A percentile compares a stretch with the other conserved stretches of the same genome.
Evolutionary conservation across 23 tunicate genomes (phyloP).

Genomic region (Pegea sp.): DNA sequence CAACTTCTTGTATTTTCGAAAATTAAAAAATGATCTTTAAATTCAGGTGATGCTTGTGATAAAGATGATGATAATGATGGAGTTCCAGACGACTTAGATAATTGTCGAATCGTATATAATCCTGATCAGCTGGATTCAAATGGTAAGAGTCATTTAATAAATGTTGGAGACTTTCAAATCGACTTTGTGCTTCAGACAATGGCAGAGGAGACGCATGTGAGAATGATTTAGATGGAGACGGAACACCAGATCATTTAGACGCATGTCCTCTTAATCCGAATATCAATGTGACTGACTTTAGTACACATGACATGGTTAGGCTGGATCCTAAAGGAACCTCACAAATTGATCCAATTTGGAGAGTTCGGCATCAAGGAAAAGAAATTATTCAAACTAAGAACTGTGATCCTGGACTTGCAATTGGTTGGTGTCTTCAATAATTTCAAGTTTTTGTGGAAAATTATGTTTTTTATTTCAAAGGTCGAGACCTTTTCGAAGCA

Average conservation of each 20-base stretch:
- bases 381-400: constrained; percentile 85
- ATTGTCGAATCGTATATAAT: constrained; percentile 65
- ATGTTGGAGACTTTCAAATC: background rate
- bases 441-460: too few species aligned
- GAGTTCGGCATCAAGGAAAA: constrained; percentile 60
- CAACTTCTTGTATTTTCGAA: background rate
- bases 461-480: too few species aligned
- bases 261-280: constrained; percentile 37
- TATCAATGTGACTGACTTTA: constrained; percentile 54
- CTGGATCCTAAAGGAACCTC: constrained; percentile 74
- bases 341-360: constrained; percentile 85
- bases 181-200: constrained; percentile 15
- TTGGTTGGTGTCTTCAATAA: constrained; percentile 24
- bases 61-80: constrained; percentile 90
- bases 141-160: constrained; percentile 9
- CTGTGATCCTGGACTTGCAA: constrained; percentile 94
- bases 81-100: constrained; percentile 59
- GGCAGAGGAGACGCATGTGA: constrained; percentile 88
- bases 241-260: constrained; percentile 25
- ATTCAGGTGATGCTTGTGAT: constrained; percentile 76
- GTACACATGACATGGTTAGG: constrained; percentile 48
- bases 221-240: constrained; percentile 83
- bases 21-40: background rate
- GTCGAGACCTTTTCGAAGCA: constrained; percentile 53
- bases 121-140: constrained; percentile 73